Percentiles rank a stretch among this genome's conserved stretches.
Conservation (phyloP, 64 coral and sea anemone genomes). For the Montipora capricornis region DNA sequence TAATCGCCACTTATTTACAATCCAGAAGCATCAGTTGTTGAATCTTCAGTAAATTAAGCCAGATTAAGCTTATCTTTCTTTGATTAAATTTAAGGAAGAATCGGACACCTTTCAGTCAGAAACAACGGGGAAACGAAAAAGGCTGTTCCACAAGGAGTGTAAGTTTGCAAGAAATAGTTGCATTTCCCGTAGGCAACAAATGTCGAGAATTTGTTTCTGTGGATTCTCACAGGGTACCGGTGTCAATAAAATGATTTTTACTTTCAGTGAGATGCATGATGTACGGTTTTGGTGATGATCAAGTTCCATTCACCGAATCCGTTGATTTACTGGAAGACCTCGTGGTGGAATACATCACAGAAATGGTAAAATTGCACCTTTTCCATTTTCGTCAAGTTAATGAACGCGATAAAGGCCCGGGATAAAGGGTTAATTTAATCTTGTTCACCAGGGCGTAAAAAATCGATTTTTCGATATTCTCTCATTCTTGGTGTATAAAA, state of each 20-base stretch:
- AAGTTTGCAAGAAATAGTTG: background rate
- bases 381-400: too few species aligned
- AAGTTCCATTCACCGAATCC: constrained; percentile 95
- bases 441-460: too few species aligned
- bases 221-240: background rate
- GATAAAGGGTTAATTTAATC: too few species aligned
- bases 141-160: constrained; percentile 92
- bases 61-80: background rate
- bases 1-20: too few species aligned
- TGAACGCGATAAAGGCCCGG: too few species aligned
- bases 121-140: constrained; percentile 70
- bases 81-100: constrained; percentile 55
- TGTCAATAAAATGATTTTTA: constrained; percentile 4
- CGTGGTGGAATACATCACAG: constrained; percentile 98
- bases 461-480: too few species aligned
- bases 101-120: constrained; percentile 42
- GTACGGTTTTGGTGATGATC: constrained; percentile 99
- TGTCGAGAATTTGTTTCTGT: too few species aligned
- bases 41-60: background rate
- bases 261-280: constrained; percentile 97
- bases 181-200: background rate
- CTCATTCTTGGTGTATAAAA: too few species aligned
- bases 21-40: background rate
- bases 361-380: constrained; percentile 75
- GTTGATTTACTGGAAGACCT: constrained; percentile 97